Evolutionary conservation across 2,888 invertebrate species (phyloP).

Genomic region (Macaria notata): DNA sequence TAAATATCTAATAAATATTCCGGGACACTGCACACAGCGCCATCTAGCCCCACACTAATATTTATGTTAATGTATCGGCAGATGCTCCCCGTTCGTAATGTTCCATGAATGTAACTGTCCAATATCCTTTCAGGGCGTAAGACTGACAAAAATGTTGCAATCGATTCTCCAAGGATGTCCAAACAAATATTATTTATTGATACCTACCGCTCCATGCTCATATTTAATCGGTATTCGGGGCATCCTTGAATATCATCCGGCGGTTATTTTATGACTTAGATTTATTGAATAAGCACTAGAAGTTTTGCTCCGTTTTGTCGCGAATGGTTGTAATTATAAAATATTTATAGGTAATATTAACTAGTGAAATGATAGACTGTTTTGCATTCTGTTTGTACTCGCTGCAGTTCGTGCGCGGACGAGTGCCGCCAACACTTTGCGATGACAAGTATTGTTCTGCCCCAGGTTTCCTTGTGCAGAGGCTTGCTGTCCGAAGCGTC

Average conservation of each 20-base stretch:
- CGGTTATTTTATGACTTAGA: conserved; percentile 18
- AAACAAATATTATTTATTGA: conserved; percentile 20
- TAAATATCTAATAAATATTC: no score
- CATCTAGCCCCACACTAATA: no score
- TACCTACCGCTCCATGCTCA: conserved; percentile 31
- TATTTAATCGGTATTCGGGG: conserved; percentile 10
- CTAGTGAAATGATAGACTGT: conserved; percentile 78
- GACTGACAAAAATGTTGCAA: conserved; percentile 62
- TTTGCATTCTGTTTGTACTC: conserved; percentile 70
- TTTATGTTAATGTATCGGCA: conserved; percentile 28
- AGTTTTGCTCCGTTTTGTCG: conserved; percentile 76
- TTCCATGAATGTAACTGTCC: conserved; percentile 41
- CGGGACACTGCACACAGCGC: no score
- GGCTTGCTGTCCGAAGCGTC: conserved; percentile 50
- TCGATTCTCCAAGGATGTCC: conserved; percentile 23
- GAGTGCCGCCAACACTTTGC: conserved; percentile 54
- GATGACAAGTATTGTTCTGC: conserved; percentile 57
- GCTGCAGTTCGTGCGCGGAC: conserved; percentile 49
- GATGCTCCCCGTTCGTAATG: conserved; percentile 37
- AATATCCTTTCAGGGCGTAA: conserved; percentile 58
- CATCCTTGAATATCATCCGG: conserved; percentile 43
- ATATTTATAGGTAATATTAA: conserved; percentile 64
- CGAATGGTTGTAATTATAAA: conserved; percentile 80
- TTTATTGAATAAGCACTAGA: conserved; percentile 71
- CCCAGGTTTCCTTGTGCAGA: conserved; percentile 32